Evolutionary conservation across 2,797 vertebrate genomes (phyloP), one percentile per base, ranked within the genome.

Genomic region (Coregonus ussuriensis): DNA sequence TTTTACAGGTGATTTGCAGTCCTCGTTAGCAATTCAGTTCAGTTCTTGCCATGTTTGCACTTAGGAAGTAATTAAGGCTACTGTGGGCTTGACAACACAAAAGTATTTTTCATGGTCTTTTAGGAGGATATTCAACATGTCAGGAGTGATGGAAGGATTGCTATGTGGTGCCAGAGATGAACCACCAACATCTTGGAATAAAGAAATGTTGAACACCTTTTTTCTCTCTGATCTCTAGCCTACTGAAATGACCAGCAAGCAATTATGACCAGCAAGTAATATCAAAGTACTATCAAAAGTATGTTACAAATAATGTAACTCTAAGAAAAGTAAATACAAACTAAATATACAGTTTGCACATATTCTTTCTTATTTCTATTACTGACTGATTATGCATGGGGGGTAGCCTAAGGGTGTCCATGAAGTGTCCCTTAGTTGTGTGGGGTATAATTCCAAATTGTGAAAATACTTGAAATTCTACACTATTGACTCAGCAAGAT

Each of bases 401-500:
- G 41, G 41, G 41, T 47, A 47, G 41, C 41, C 41, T 47, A 47
- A 47, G 41, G 41, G 59, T 25, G 59, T 62, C 21, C 59, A 62
- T 9, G 7, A 25, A 5, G 31, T 67, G 33, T 67, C 65, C 15
- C 15, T 67, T 15, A 67, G 33, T 6, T 16, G 59, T 62, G 59
- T 62, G n/a, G n/a, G 11, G n/a, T 62, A 62, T 62, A 21, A 54
- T 6, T 25, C 11, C n/a, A 2, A 3, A 29, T 21, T 37, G 73
- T 41, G 1, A 51, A 65, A 14, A 51, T 4, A 13, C 21, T 54
- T 37, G 6, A 69, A 72, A 82, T 15, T 16, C 5, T 14, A 31
- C 41, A 37, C 37, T 65, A 63, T 75, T 76, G 71, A 72, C 67
- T 76, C 65, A 70, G 56, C 72, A 71, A 13, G 33, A 21, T 66